These are phyloP conservation scores for Smithornis capensis DNA, from an alignment of 2,113 vertebrate species.

Conservation along the genomic window DNA sequence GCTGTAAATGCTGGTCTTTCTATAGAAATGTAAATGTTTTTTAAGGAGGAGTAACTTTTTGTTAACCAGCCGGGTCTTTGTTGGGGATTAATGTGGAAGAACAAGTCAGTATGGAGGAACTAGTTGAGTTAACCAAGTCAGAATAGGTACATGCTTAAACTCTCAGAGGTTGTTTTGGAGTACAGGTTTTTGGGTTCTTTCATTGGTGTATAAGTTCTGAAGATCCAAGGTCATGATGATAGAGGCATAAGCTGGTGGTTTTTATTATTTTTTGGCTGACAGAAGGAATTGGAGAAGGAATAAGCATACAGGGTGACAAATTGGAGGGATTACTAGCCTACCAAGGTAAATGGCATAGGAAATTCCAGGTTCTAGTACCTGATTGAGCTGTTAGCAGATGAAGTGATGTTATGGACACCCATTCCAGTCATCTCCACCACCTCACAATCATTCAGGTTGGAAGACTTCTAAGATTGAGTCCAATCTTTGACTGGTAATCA, in stretches of 20 bases:
- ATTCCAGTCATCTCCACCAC: neutral
- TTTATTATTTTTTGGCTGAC: neutral
- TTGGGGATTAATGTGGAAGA: neutral
- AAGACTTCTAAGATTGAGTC: neutral
- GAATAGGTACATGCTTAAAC: neutral
- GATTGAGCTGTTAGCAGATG: neutral
- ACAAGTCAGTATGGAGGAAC: slow-evolving; percentile 17
- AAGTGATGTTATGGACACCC: neutral
- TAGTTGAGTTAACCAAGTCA: neutral
- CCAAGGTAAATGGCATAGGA: neutral
- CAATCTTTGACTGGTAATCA: neutral
- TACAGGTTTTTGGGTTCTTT: neutral
- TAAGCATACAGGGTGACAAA: neutral
- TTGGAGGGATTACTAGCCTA: neutral
- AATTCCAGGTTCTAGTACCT: neutral
- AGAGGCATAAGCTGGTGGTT: neutral
- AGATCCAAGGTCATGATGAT: neutral
- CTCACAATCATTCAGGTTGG: neutral
- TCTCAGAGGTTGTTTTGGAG: neutral
- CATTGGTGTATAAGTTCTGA: neutral
- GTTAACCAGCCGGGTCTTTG: neutral
- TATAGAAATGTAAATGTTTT: slow-evolving; percentile 18
- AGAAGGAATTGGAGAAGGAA: neutral
- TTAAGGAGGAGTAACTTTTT: slow-evolving; percentile 7
- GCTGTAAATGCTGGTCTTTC: neutral